phyloP scores from a whole-genome alignment of 2,888 invertebrate species.

The Eustalomyia histrio region DNA sequence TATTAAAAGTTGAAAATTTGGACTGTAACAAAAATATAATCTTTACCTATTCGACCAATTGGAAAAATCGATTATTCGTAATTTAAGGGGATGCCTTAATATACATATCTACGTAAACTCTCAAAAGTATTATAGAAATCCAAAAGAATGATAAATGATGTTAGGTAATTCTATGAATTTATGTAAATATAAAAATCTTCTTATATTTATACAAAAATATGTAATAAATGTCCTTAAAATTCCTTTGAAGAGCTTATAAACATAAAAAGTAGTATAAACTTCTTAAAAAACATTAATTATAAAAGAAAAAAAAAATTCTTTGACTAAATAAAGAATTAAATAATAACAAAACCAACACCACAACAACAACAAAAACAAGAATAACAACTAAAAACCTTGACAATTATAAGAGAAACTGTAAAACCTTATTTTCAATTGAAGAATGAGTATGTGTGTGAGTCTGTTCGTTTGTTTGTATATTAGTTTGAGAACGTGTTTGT shows the following conservation, averaged over 20 bases:
- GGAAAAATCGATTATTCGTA: too few relatives aligned
- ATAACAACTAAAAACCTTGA: neutral
- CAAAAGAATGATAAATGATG: constrained; percentile 54
- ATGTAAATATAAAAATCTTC: neutral
- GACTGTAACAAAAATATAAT: too few relatives aligned
- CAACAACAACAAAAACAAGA: neutral
- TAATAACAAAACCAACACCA: neutral
- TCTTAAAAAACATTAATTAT: constrained; percentile 51
- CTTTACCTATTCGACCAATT: too few relatives aligned
- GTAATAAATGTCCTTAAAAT: constrained; percentile 43
- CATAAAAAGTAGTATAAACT: neutral
- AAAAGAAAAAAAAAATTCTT: constrained; percentile 25
- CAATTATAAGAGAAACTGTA: neutral
- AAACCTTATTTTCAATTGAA: neutral
- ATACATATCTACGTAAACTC: too few relatives aligned
- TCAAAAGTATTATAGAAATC: constrained; percentile 33
- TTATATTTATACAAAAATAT: constrained; percentile 17
- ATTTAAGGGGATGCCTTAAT: too few relatives aligned
- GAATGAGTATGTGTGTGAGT: neutral
- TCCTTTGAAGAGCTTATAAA: constrained; percentile 19
- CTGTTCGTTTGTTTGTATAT: neutral
- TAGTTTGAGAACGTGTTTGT: too few relatives aligned
- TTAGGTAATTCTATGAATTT: neutral
- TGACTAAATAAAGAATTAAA: neutral
- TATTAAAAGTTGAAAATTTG: too few relatives aligned